Evolutionary conservation across 2,797 vertebrate genomes (phyloP), one percentile per base, ranked within the genome.

Genomic region (Squalus acanthias): DNA sequence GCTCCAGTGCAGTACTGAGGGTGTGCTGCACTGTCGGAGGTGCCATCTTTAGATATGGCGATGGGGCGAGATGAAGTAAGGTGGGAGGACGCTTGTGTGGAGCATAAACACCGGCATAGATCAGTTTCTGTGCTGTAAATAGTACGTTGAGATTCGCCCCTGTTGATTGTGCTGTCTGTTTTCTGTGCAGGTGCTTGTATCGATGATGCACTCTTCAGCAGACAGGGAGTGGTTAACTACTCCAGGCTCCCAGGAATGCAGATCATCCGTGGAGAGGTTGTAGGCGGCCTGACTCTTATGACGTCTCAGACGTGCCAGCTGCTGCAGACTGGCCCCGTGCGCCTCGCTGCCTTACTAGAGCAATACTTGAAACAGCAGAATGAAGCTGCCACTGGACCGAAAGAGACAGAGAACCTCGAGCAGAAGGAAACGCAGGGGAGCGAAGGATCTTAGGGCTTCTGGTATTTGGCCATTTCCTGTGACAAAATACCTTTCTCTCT

Each of bases 121-220:
- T 5, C 53, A 57, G 53, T 72, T 72, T 72, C 70, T 5, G 53
- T 57, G 53, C 53, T 57, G 53, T 57, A 57, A 57, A 57, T 57
- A 57, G 53, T 57, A 57, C 53, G 53, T 57, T 93, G 67, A 67
- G 1, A 22, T 39, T 5, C 9, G 22, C 3, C 20, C 65, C 91
- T 69, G 3, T 46, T 46, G 20, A 93, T 93, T 46, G 65, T 46
- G 39, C 46, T 15, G 1, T 85, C 8, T 87, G 63, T 7, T 70
- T 76, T 96, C 70, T 88, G 96, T 33, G 0, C 98, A 99, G 99
- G 99, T 1, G 99, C 98, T 97, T 99, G 98, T 96, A 97, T 99
- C 20, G 99, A 99, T 0, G 96, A 98, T 97, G 98, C 98, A 0
- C 97, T 99, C 97, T 97, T 99, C 97, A 99, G 99, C 65, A 97